Evolutionary conservation across 2,113 vertebrate species (phyloP).

Genomic region (Ciconia maguari): DNA sequence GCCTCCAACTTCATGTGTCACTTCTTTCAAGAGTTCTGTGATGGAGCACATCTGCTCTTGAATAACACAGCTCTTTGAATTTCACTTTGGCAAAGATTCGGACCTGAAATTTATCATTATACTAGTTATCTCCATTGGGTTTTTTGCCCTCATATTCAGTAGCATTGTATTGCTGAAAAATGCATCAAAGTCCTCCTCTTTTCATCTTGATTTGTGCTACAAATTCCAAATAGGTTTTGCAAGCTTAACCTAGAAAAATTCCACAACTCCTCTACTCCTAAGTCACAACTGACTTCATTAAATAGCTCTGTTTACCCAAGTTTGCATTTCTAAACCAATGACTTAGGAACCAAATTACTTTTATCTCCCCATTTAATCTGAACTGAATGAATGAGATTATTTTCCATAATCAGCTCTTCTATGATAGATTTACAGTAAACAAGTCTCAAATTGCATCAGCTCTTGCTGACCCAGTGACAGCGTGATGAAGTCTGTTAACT

Average conservation of each 20-base stretch:
- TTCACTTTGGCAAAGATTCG: background rate
- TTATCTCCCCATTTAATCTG: constrained; percentile 33
- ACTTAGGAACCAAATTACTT: background rate
- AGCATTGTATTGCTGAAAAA: background rate
- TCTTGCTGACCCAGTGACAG: constrained; percentile 6
- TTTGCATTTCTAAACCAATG: constrained; percentile 1
- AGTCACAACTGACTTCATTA: background rate
- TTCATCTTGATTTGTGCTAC: background rate
- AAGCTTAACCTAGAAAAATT: background rate
- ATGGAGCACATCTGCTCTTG: background rate
- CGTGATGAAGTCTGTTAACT: background rate
- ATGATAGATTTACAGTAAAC: constrained; percentile 24
- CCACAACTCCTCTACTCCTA: background rate
- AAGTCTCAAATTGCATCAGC: background rate
- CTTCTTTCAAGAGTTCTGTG: background rate
- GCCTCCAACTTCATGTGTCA: background rate
- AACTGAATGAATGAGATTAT: constrained; percentile 39
- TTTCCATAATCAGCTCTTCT: constrained; percentile 32
- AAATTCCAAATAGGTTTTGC: background rate
- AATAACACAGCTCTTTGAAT: background rate
- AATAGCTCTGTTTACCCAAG: background rate
- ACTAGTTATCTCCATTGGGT: rapidly evolving
- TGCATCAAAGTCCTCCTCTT: background rate
- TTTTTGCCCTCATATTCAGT: background rate
- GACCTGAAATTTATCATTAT: background rate